Evolutionary conservation across 1,140 invertebrate genomes (phyloP).

Genomic region (Cydia pomonella): DNA sequence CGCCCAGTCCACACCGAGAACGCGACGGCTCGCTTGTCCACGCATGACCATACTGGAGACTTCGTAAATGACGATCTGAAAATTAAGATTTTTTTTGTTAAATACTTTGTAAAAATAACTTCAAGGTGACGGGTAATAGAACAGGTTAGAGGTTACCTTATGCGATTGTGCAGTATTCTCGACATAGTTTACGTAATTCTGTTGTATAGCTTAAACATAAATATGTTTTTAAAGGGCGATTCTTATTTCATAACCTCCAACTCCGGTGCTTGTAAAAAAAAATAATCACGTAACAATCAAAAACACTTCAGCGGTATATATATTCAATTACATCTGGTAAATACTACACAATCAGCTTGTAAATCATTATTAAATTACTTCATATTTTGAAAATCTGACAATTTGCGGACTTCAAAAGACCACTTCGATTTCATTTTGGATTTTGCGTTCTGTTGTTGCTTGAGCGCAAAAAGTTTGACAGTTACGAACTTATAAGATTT

Average conservation of each 20-base stretch:
- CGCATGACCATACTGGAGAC: conserved; percentile 55
- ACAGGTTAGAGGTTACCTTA: conserved; percentile 55
- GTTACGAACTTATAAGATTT: background rate
- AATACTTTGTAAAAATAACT: conserved; percentile 25
- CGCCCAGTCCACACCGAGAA: conserved; percentile 72
- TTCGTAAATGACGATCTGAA: conserved; percentile 60
- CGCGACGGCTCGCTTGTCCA: conserved; percentile 71
- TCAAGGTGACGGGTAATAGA: conserved; percentile 33
- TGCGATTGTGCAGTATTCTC: conserved; percentile 72
- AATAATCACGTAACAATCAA: conserved; percentile 51
- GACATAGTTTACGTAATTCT: conserved; percentile 66
- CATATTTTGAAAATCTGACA: conserved; percentile 74
- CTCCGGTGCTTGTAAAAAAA: conserved; percentile 52
- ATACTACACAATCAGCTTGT: conserved; percentile 74
- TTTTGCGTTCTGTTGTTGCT: conserved; percentile 43
- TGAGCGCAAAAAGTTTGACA: conserved; percentile 40
- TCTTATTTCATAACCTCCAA: conserved; percentile 69
- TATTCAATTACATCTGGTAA: conserved; percentile 54
- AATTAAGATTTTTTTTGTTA: conserved; percentile 6
- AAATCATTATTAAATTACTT: conserved; percentile 70
- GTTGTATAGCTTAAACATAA: conserved; percentile 38
- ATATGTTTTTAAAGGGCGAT: conserved; percentile 35
- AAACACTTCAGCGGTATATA: conserved; percentile 47
- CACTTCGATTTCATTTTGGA: conserved; percentile 54
- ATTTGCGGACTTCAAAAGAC: conserved; percentile 49